These are phyloP conservation scores for Rhinolophus ferrumequinum DNA, from an alignment of 2,113 vertebrate species.

Conservation along the genomic window DNA sequence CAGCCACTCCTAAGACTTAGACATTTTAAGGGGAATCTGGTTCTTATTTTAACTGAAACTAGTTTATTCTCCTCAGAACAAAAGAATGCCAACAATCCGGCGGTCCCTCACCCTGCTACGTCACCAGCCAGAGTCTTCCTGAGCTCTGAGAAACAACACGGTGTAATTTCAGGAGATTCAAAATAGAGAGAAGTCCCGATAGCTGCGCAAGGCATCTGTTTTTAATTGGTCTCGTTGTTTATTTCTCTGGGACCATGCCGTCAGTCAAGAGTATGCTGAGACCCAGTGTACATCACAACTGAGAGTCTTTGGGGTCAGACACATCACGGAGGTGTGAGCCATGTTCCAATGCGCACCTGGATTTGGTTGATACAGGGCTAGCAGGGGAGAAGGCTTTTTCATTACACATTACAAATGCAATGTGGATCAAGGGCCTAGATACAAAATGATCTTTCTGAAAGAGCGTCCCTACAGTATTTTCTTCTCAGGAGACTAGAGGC, in stretches of 20 bases:
- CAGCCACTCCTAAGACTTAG: conserved; percentile 10
- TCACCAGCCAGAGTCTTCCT: conserved; percentile 70
- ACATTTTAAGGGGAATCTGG: conserved; percentile 69
- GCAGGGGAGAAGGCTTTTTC: neutral
- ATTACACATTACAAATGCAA: neutral
- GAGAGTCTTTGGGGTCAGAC: conserved; percentile 22
- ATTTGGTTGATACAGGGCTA: neutral
- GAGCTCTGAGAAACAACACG: conserved; percentile 68
- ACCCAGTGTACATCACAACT: neutral
- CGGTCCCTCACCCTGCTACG: neutral
- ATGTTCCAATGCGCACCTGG: neutral
- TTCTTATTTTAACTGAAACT: conserved; percentile 74
- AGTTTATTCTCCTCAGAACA: conserved; percentile 69
- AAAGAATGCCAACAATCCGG: conserved; percentile 77
- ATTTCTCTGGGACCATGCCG: conserved; percentile 54
- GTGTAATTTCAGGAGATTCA: conserved; percentile 76
- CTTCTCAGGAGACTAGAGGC: neutral
- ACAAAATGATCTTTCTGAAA: neutral
- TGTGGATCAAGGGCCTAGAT: neutral
- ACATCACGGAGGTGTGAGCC: neutral
- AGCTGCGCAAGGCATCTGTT: conserved; percentile 77
- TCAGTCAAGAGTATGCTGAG: conserved; percentile 36
- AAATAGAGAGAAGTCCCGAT: conserved; percentile 75
- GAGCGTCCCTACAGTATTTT: neutral
- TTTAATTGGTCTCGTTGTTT: conserved; percentile 79